A percentile compares a stretch with the other conserved stretches of the same genome.
Conservation (phyloP, 2,113 vertebrate genomes). For the Datnioides undecimradiatus region DNA sequence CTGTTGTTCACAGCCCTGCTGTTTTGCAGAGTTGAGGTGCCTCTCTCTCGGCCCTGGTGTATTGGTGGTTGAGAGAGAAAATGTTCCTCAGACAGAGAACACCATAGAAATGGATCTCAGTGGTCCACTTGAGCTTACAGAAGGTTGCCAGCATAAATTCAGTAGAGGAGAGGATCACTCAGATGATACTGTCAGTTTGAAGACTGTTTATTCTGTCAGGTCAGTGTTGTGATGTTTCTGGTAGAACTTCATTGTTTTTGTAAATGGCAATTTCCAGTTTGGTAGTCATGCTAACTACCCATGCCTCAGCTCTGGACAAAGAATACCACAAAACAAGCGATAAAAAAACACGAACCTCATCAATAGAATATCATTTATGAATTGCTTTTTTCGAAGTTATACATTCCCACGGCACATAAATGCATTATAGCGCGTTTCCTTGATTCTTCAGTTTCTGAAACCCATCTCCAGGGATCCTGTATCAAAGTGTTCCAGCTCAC, state of each 20-base stretch:
- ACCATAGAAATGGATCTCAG: constrained; percentile 16
- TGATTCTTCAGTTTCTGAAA: too few species aligned
- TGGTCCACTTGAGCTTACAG: neutral
- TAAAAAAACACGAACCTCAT: too few species aligned
- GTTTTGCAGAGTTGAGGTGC: constrained; percentile 16
- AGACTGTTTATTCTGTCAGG: neutral
- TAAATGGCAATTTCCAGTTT: neutral
- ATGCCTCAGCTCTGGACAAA: neutral
- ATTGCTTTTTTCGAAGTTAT: neutral
- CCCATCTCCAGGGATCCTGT: neutral
- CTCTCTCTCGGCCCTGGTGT: neutral
- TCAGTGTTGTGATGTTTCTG: neutral
- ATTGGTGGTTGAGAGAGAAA: constrained; percentile 22
- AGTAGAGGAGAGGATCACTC: neutral
- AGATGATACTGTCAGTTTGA: neutral
- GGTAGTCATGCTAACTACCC: too few species aligned
- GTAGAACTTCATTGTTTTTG: neutral
- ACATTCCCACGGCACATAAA: neutral
- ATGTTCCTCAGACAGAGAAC: constrained; percentile 6
- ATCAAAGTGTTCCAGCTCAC: neutral
- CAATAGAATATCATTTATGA: too few species aligned
- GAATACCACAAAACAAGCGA: neutral
- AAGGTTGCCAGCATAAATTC: neutral
- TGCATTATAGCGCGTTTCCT: too few species aligned
- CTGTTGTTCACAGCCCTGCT: neutral